Percentiles rank a stretch among this genome's conserved stretches.
Conservation (phyloP, 2,888 invertebrate genomes). For the Drosophila rubida region DNA sequence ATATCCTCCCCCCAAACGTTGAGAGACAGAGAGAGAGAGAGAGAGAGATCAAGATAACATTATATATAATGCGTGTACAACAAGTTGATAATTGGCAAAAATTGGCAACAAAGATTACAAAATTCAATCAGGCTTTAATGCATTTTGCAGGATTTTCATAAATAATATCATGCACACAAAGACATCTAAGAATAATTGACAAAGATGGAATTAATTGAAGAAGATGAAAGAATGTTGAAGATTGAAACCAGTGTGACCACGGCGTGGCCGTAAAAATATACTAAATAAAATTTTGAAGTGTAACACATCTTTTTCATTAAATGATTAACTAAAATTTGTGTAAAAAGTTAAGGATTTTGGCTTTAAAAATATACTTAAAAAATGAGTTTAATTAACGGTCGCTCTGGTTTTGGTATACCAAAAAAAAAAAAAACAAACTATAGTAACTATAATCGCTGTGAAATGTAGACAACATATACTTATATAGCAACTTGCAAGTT, state of each 20-base stretch:
- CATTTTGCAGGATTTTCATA: constrained; percentile 5
- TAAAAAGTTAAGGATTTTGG: not conserved
- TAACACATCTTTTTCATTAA: not conserved
- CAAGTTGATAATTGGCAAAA: constrained; percentile 60
- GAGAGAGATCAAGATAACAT: constrained; percentile 79
- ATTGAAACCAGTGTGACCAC: not conserved
- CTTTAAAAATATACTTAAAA: not conserved
- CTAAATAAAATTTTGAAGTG: not conserved
- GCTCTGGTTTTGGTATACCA: constrained; percentile 15
- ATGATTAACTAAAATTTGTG: not conserved
- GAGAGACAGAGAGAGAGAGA: constrained; percentile 23
- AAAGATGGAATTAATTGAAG: not conserved
- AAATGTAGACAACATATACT: constrained; percentile 6
- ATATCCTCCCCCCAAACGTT: constrained; percentile 21
- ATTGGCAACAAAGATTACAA: constrained; percentile 54
- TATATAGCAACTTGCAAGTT: constrained; percentile 46
- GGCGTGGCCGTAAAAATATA: not conserved
- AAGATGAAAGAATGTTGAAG: not conserved
- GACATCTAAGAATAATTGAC: constrained; percentile 4
- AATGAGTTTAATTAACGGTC: not conserved
- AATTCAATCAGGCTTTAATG: constrained; percentile 5
- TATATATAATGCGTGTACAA: constrained; percentile 85
- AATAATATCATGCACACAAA: constrained; percentile 3
- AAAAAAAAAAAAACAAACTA: constrained; percentile 4
- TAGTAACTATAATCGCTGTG: constrained; percentile 21